Evolutionary conservation across 2,888 invertebrate species (phyloP).

Genomic region (Atrina japonica): DNA sequence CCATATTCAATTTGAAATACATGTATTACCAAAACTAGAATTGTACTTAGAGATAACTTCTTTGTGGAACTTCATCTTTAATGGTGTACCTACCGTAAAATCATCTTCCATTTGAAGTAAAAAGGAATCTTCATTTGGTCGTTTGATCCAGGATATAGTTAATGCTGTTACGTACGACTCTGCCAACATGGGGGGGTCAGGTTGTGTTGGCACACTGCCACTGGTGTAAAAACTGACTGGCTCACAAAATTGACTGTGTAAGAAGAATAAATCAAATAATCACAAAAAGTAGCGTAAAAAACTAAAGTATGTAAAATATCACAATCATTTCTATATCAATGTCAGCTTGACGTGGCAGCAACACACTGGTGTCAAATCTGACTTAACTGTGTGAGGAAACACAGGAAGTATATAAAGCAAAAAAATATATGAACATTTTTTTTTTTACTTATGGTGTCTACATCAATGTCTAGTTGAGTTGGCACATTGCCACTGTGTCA

Average conservation of each 20-base stretch:
- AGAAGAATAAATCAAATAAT: not conserved
- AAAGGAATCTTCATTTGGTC: conserved; percentile 90
- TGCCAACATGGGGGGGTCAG: conserved; percentile 87
- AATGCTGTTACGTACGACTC: conserved; percentile 86
- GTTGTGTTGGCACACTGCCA: conserved; percentile 90
- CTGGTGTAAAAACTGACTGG: conserved; percentile 84
- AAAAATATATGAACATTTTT: no score
- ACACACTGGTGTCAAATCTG: no score
- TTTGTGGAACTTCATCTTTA: no score
- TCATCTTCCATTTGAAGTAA: conserved; percentile 90
- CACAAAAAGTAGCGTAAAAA: not conserved
- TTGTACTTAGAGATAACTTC: not conserved
- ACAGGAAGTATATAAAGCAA: no score
- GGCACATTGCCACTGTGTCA: no score
- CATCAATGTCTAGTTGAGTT: no score
- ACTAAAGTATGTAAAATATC: no score
- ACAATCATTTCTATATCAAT: no score
- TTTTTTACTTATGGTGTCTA: no score
- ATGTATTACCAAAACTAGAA: not conserved
- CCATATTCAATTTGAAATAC: no score
- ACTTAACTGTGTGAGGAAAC: no score
- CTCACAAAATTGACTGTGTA: conserved; percentile 79
- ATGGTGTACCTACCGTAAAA: conserved; percentile 79
- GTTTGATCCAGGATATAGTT: conserved; percentile 87
- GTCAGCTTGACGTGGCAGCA: no score